phyloP scores from a whole-genome alignment of 2,113 vertebrate genomes.

The Sclerurus mexicanus region DNA sequence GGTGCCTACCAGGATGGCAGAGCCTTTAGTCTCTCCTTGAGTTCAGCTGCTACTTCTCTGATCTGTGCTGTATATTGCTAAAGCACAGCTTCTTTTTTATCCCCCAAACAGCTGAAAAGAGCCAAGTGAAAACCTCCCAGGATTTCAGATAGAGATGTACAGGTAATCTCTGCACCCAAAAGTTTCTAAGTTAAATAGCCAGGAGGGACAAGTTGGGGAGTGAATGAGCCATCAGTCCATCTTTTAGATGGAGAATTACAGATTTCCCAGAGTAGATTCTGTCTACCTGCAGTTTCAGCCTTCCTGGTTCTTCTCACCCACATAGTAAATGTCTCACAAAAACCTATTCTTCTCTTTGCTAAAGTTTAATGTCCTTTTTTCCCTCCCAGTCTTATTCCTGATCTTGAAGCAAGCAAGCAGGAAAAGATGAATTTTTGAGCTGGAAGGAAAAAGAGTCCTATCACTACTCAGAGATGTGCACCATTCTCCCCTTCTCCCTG shows the following conservation, averaged over 20 bases:
- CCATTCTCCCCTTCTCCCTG: not conserved
- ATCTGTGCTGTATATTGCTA: not conserved
- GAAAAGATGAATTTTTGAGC: not conserved
- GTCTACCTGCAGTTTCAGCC: not conserved
- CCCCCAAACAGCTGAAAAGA: not conserved
- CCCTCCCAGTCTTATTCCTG: not conserved
- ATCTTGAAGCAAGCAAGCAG: not conserved
- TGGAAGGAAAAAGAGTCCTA: not conserved
- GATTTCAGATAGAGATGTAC: not conserved
- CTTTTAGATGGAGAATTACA: not conserved
- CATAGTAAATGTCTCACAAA: not conserved
- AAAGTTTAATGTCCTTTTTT: not conserved
- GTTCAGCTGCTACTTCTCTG: not conserved
- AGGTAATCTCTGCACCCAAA: not conserved
- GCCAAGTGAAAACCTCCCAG: not conserved
- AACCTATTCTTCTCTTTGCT: not conserved
- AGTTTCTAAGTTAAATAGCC: not conserved
- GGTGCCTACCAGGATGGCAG: not conserved
- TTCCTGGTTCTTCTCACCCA: not conserved
- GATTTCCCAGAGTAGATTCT: not conserved
- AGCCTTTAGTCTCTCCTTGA: not conserved
- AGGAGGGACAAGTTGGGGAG: not conserved
- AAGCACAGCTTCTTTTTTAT: not conserved
- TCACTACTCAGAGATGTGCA: not conserved
- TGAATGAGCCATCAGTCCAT: not conserved